Base-by-base conservation (phyloP, 2,113 vertebrate species). In the Apaloderma vittatum region DNA sequence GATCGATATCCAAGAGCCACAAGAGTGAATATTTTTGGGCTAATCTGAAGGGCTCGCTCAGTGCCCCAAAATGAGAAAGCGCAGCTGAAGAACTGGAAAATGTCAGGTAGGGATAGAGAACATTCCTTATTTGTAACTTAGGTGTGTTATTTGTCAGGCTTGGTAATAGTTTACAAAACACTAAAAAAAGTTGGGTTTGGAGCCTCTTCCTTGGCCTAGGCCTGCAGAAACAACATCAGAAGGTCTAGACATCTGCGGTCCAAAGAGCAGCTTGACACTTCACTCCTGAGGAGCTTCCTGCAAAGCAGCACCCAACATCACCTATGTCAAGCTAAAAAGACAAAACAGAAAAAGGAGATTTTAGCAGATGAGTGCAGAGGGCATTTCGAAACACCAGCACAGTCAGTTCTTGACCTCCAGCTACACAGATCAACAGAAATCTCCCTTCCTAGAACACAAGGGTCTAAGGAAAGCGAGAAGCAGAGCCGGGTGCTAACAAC, bases 271-370 rank as follows among this genome's bases (percentile, higher is more conserved):
- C 49, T 82, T 61, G 90, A 84, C n/a, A 40, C 13, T 71, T 83
- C 48, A 63, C 91, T 91, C 80, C 90, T 84, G 32, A 21, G 76
- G 68, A 88, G 76, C 79, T 12, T 89, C 59, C 65, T 63, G 75
- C 80, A 15, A 80, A 58, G 88, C 0, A 46, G 40, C 48, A 61
- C 65, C 73, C 61, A 14, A 10, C 46, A 9, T n/a, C 34, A 73
- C 72, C 97, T 68, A 97, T 89, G 97, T 96, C 86, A 98, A 89
- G 84, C 97, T 98, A 20, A 21, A 92, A 93, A 86, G 48, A 93
- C 20, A 81, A 92, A 87, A 86, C 45, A 91, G 58, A 93, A 90
- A 86, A 12, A 40, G 40, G 37, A 91, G 17, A 46, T 54, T 54
- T 82, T 46, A 90, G 48, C 22, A 75, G 46, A 12, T 0, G 1